Conservation (phyloP, 92 coral and sea anemone genomes). For the Ricordea florida region DNA sequence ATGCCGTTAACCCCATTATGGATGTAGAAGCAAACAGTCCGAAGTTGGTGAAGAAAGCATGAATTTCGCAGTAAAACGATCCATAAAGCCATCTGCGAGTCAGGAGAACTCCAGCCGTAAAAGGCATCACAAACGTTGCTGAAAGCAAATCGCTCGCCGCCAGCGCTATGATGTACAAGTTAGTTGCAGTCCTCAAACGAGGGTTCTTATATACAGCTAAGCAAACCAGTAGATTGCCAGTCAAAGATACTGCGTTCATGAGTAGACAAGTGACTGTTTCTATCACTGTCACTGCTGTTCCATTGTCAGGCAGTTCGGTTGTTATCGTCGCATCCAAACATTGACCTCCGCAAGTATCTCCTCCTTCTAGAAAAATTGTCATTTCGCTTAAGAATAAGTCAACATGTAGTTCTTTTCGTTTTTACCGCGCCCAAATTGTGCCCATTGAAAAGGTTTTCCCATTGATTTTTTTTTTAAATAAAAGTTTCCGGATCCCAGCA, state of each 20-base stretch:
- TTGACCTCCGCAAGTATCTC: too few relatives aligned
- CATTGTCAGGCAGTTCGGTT: background rate
- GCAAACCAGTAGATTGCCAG: conserved; percentile 20
- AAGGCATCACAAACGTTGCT: conserved; percentile 16
- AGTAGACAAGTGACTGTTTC: conserved; percentile 3
- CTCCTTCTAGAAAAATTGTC: too few relatives aligned
- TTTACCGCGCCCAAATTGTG: too few relatives aligned
- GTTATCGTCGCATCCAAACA: background rate
- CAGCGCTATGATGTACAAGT: conserved; percentile 8
- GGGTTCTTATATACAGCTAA: conserved; percentile 17
- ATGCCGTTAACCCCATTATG: conserved; percentile 13
- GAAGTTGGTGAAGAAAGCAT: conserved; percentile 10
- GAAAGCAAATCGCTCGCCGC: conserved; percentile 6
- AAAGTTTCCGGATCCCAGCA: too few relatives aligned
- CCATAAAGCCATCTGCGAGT: conserved; percentile 19
- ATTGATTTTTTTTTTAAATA: too few relatives aligned
- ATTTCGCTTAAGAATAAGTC: too few relatives aligned
- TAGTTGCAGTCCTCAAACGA: conserved; percentile 15
- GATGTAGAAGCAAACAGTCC: conserved; percentile 15
- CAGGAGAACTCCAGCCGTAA: background rate
- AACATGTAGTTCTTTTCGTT: too few relatives aligned
- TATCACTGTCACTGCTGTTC: background rate
- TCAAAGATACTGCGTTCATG: background rate
- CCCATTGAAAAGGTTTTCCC: too few relatives aligned
- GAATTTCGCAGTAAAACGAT: background rate